These are phyloP conservation scores for Gyps fulvus DNA, from an alignment of 2,113 vertebrate genomes.

Conservation along the genomic window DNA sequence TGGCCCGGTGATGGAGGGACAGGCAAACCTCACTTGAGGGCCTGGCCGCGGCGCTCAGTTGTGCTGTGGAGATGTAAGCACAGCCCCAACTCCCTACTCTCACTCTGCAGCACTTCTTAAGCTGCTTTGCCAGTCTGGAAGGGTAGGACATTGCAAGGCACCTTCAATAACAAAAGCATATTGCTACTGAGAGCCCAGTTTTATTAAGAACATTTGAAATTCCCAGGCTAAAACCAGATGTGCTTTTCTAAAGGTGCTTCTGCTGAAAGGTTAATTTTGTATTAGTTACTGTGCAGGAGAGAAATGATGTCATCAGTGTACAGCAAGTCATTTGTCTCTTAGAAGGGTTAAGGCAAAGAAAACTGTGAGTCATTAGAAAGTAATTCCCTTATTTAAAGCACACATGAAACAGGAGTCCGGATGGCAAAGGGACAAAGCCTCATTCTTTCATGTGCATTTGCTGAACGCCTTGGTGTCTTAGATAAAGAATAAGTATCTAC, in stretches of 20 bases:
- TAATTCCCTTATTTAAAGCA: conserved; percentile 18
- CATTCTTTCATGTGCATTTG: conserved; percentile 46
- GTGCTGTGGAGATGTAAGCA: neutral
- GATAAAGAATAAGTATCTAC: conserved; percentile 57
- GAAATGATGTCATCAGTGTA: neutral
- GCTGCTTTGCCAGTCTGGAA: neutral
- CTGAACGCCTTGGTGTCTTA: conserved; percentile 12
- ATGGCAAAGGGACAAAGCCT: conserved; percentile 58
- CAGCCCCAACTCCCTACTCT: neutral
- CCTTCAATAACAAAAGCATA: neutral
- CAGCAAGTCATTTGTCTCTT: neutral
- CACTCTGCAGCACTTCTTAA: neutral
- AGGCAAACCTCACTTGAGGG: neutral
- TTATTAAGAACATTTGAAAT: neutral
- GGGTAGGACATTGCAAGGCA: neutral
- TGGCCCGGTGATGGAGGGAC: rapidly evolving
- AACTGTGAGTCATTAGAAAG: conserved; percentile 20
- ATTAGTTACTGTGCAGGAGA: neutral
- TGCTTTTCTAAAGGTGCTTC: neutral
- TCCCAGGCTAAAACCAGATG: neutral
- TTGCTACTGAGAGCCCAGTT: neutral
- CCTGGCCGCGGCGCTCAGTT: too few species aligned
- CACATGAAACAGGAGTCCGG: conserved; percentile 2
- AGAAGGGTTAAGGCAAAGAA: conserved; percentile 21
- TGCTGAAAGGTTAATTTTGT: neutral